phyloP scores from a whole-genome alignment of 1,140 invertebrate genomes.

The Polypedilum pembai region DNA sequence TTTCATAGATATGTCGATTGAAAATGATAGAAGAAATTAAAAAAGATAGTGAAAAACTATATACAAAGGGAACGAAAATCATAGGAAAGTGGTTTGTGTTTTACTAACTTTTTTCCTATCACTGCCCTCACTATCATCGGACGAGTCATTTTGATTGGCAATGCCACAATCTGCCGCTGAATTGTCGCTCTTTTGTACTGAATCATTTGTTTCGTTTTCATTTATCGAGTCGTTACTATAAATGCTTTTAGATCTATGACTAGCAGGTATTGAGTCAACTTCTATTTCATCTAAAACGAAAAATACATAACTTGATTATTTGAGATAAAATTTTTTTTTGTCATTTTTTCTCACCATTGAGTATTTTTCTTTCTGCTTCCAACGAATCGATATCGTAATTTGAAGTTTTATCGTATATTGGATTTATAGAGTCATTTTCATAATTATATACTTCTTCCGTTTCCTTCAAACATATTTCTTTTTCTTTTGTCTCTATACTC shows the following conservation, averaged over 20 bases:
- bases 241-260: slow-evolving; percentile 7
- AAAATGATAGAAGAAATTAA: background rate
- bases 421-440: slow-evolving; percentile 1
- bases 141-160: background rate
- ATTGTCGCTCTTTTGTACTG: background rate
- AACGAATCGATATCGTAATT: background rate
- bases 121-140: background rate
- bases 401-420: background rate
- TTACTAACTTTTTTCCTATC: slow-evolving; percentile 16
- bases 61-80: background rate
- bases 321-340: background rate
- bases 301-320: background rate
- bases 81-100: background rate
- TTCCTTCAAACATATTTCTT: background rate
- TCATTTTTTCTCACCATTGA: background rate
- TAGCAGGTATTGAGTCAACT: background rate
- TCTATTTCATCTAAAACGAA: background rate
- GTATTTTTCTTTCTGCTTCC: background rate
- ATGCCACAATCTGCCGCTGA: background rate
- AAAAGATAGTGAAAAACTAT: background rate
- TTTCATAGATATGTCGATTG: background rate
- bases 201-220: background rate
- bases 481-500: background rate
- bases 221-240: slow-evolving; percentile 23
- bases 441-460: background rate